Evolutionary conservation across 2,797 vertebrate species (phyloP), one percentile per base, ranked within the genome.

Genomic region (Parotocinclus haroldoi): DNA sequence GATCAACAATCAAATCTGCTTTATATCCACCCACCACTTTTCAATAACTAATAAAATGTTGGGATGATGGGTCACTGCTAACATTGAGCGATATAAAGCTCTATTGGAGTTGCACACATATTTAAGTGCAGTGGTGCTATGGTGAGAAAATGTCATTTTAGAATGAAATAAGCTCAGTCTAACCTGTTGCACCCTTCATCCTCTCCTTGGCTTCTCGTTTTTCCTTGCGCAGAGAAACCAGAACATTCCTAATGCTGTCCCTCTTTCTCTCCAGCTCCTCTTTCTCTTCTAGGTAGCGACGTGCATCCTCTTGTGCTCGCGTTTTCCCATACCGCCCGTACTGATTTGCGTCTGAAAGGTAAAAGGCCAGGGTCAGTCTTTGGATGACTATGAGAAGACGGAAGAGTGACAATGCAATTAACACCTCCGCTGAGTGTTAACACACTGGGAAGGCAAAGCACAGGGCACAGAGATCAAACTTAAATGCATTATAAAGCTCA

Each of bases 261-360:
- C 94, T 96, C 80, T 96, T 91, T 68, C 87, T 93, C 82, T 98
- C 96, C 82, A 99, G 84, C 78, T 93, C 93, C 81, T 96, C 95
- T 71, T 98, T 96, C 81, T 98, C 92, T 0, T 81, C 86, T 78
- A 95, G 85, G 87, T 95, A 98, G 0, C 86, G 84, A 63, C 91
- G 87, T 66, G 96, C 97, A 0, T 99, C 97, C 78, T 99, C 95
- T 78, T 99, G 94, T 0, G 97, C 97, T 36, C 97, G 86, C 0
- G 92, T 97, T 87, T 99, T 99, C 60, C 97, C 97, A 0, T 99
- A 99, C 61, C 90, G 92, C 4, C 66, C 89, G 45, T 95, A 97
- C 69, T 96, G 96, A 82, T 95, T 96, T 66, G 92, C 92, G 72
- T 91, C 97, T 99, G 80, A 45, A 63, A 64, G 54, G 61, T 58